phyloP scores from a whole-genome alignment of 1,140 invertebrate species.

The Hypothenemus hampei region DNA sequence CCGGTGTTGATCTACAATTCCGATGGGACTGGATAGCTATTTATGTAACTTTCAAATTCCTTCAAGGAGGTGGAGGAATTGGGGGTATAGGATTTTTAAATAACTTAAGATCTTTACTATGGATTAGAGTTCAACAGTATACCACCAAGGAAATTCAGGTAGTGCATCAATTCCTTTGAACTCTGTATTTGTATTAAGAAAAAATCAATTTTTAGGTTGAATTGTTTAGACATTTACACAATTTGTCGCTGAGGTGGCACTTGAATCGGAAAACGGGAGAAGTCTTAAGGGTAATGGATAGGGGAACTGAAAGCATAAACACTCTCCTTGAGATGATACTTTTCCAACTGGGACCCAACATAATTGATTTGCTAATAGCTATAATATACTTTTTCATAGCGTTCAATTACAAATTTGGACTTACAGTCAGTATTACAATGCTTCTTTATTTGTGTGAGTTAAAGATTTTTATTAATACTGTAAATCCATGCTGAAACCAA shows the following conservation, averaged over 20 bases:
- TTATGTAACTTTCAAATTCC: slow-evolving; percentile 82
- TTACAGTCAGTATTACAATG: slow-evolving; percentile 93
- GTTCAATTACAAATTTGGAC: slow-evolving; percentile 91
- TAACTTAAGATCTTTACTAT: slow-evolving; percentile 84
- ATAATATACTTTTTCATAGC: slow-evolving; percentile 80
- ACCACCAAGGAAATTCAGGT: slow-evolving; percentile 89
- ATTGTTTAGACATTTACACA: slow-evolving; percentile 84
- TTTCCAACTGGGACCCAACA: slow-evolving; percentile 85
- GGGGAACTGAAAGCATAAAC: slow-evolving; percentile 92
- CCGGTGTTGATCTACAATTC: slow-evolving; percentile 51
- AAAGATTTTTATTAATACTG: not conserved
- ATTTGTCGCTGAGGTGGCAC: slow-evolving; percentile 85
- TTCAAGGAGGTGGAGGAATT: slow-evolving; percentile 87
- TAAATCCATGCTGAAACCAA: not conserved
- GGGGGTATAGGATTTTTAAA: slow-evolving; percentile 86
- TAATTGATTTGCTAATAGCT: slow-evolving; percentile 88
- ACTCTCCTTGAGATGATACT: slow-evolving; percentile 84
- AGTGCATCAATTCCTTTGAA: too few relatives aligned
- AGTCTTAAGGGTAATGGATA: slow-evolving; percentile 89
- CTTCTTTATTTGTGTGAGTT: slow-evolving; percentile 81
- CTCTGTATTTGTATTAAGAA: too few relatives aligned
- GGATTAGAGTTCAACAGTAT: slow-evolving; percentile 94
- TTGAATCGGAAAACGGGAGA: slow-evolving; percentile 90
- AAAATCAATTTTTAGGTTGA: slow-evolving; percentile 61
- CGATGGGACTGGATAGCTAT: slow-evolving; percentile 86